Percentiles rank a stretch among this genome's conserved stretches.
These are phyloP conservation scores for Alectoris magna DNA, from an alignment of 2,797 vertebrate genomes.

Conservation along the genomic window DNA sequence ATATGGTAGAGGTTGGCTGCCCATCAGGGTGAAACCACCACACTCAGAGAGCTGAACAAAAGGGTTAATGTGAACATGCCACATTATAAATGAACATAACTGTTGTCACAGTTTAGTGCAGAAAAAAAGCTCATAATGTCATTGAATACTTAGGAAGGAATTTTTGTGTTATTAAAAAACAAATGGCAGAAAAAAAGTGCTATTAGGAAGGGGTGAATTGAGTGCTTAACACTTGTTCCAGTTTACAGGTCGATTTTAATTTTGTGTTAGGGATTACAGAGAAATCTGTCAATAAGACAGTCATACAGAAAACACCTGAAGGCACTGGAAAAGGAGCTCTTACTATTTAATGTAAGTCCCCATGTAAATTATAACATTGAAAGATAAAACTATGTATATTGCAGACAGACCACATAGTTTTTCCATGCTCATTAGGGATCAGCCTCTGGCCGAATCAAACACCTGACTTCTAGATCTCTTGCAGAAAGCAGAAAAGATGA, in stretches of 20 bases:
- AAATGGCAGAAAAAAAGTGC: slow-evolving; percentile 36
- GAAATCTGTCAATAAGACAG: slow-evolving; percentile 73
- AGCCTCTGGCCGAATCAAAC: background rate
- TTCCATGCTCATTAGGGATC: background rate
- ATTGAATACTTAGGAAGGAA: slow-evolving; percentile 44
- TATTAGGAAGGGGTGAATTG: slow-evolving; percentile 37
- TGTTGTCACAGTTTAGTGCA: background rate
- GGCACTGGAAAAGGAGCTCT: background rate
- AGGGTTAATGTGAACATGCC: background rate
- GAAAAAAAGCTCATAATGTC: slow-evolving; percentile 45
- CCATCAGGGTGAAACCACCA: background rate
- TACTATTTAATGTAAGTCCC: background rate
- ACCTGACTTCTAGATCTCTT: background rate
- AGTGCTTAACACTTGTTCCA: slow-evolving; percentile 70
- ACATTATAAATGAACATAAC: background rate
- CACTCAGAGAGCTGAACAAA: background rate
- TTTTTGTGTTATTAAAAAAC: slow-evolving; percentile 50
- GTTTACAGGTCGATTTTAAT: slow-evolving; percentile 78
- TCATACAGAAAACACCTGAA: slow-evolving; percentile 33
- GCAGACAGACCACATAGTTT: background rate
- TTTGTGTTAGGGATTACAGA: slow-evolving; percentile 74
- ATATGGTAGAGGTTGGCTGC: background rate
- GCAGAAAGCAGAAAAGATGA: background rate
- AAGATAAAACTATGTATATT: background rate
- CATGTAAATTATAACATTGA: background rate